Percentiles rank a stretch among this genome's conserved stretches.
phyloP scores from a whole-genome alignment of 2,888 invertebrate species.

The Ormyrus pomaceus region DNA sequence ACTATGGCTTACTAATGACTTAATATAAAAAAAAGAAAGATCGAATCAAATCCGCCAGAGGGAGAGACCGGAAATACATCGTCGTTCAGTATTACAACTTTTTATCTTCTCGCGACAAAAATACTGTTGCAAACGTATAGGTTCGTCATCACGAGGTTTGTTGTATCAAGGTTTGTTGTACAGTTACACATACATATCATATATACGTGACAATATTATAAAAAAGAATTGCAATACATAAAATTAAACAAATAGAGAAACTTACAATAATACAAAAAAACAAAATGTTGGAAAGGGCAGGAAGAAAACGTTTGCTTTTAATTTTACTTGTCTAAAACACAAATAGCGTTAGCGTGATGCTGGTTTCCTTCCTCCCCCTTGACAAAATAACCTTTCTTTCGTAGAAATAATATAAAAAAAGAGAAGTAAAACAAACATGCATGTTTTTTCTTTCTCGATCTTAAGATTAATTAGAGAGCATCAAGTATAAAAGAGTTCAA shows the following conservation, averaged over 20 bases:
- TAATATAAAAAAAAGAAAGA: constrained; percentile 59
- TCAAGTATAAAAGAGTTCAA: constrained; percentile 51
- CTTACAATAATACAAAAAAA: constrained; percentile 44
- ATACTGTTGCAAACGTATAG: constrained; percentile 52
- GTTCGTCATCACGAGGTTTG: constrained; percentile 4
- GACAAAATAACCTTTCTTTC: constrained; percentile 35
- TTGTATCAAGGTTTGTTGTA: constrained; percentile 13
- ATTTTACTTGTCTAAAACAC: background rate
- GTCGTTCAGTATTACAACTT: constrained; percentile 21
- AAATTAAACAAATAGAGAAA: constrained; percentile 52
- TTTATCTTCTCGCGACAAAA: constrained; percentile 36
- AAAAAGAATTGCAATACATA: constrained; percentile 50
- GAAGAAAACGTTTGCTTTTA: constrained; percentile 33
- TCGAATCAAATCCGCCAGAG: constrained; percentile 52
- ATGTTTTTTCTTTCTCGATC: constrained; percentile 46
- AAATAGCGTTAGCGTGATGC: background rate
- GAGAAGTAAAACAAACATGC: constrained; percentile 43
- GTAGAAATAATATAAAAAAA: constrained; percentile 45
- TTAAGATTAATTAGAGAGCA: constrained; percentile 57
- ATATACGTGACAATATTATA: constrained; percentile 47
- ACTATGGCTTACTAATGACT: constrained; percentile 71
- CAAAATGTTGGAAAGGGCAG: constrained; percentile 31
- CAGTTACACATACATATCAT: constrained; percentile 51
- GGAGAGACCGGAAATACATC: constrained; percentile 55
- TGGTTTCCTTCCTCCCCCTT: constrained; percentile 21